Conservation (phyloP, 2,888 invertebrate genomes). For the Tethea ocularis region DNA sequence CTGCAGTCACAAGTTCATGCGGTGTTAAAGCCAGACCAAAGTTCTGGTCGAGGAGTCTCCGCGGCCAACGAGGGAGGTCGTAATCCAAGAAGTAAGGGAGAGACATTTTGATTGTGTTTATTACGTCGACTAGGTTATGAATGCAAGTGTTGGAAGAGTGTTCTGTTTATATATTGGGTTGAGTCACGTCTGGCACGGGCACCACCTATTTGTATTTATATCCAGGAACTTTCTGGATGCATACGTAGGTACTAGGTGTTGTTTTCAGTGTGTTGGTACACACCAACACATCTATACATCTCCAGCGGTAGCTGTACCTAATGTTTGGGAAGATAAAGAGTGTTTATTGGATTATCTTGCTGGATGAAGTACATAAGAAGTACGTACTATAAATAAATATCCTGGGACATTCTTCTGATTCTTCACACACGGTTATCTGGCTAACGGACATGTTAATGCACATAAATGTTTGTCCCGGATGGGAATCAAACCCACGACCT, state of each 20-base stretch:
- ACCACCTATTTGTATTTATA: conserved; percentile 31
- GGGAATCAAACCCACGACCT: too few species aligned
- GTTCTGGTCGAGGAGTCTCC: conserved; percentile 70
- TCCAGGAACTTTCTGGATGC: conserved; percentile 48
- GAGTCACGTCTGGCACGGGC: conserved; percentile 32
- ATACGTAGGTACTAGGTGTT: conserved; percentile 9
- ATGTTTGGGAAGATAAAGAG: too few species aligned
- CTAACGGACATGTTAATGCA: too few species aligned
- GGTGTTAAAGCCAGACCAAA: conserved; percentile 71
- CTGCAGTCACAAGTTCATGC: conserved; percentile 62
- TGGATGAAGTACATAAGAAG: too few species aligned
- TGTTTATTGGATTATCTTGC: too few species aligned
- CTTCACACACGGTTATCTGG: too few species aligned
- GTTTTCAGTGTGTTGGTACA: background rate
- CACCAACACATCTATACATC: too few species aligned
- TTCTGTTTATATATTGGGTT: conserved; percentile 40
- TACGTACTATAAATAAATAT: too few species aligned
- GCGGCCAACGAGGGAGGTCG: conserved; percentile 62
- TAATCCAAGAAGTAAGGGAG: conserved; percentile 68
- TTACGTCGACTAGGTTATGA: background rate
- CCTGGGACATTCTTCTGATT: too few species aligned
- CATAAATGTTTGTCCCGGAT: too few species aligned
- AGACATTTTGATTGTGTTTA: conserved; percentile 52
- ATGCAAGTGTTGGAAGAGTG: conserved; percentile 12
- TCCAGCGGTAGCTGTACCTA: too few species aligned